A percentile compares a stretch with the other conserved stretches of the same genome.
These are phyloP conservation scores for Pogonognathellus flavescens DNA, from an alignment of 1,140 invertebrate species.

Conservation along the genomic window DNA sequence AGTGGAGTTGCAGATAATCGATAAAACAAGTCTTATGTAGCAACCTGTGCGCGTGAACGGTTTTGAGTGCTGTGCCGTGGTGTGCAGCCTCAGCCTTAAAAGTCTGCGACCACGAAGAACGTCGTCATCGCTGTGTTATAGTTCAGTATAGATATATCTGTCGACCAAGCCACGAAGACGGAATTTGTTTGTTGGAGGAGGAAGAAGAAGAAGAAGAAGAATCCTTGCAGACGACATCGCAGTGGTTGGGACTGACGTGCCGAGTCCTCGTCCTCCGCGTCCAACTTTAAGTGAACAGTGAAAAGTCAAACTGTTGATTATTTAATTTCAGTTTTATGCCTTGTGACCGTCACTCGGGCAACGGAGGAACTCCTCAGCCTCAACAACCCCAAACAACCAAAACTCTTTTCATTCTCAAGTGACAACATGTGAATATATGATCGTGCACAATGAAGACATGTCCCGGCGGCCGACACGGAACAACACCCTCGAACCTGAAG, in stretches of 20 bases:
- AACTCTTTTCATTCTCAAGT: slow-evolving; percentile 3
- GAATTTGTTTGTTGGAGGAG: no score
- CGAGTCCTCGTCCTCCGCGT: no score
- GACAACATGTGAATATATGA: slow-evolving; percentile 55
- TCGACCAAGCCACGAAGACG: no score
- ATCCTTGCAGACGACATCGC: no score
- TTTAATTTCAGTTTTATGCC: not conserved
- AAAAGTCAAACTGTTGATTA: slow-evolving; percentile 59
- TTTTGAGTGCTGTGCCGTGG: not conserved
- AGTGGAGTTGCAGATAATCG: slow-evolving; percentile 52
- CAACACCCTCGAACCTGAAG: slow-evolving; percentile 61
- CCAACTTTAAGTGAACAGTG: not conserved
- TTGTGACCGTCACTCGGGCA: not conserved
- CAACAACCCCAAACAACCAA: not conserved
- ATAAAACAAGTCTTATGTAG: slow-evolving; percentile 52
- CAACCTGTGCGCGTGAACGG: slow-evolving; percentile 58
- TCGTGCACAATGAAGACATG: slow-evolving; percentile 60
- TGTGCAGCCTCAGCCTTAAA: not conserved
- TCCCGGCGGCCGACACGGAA: slow-evolving; percentile 58
- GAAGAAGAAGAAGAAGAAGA: not conserved
- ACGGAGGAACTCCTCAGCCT: no score
- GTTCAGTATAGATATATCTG: no score
- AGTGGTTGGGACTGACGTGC: no score
- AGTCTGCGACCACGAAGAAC: not conserved
- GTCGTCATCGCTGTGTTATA: no score